A percentile compares a stretch with the other conserved stretches of the same genome.
Conservation (phyloP, 2,888 invertebrate genomes). For the Drosophila demipolita region DNA sequence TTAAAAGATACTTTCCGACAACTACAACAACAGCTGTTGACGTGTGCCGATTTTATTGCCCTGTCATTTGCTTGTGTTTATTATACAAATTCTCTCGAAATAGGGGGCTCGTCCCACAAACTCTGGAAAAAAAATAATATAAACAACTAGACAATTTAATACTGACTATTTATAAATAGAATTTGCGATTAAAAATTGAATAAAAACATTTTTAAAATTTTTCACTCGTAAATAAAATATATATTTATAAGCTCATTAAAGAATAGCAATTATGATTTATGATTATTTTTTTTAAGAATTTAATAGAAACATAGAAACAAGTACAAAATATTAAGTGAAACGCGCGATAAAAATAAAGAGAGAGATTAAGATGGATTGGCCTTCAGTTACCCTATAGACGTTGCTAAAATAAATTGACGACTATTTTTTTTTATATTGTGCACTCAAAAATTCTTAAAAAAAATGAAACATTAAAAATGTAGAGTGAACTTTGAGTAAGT, state of each 20-base stretch:
- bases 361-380: slow-evolving; percentile 5
- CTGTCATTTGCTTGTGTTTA: slow-evolving; percentile 26
- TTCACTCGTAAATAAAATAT: slow-evolving; percentile 5
- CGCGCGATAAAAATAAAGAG: neutral
- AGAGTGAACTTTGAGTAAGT: neutral
- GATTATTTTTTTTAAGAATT: neutral
- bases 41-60: slow-evolving; percentile 13
- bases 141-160: slow-evolving; percentile 4
- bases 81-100: slow-evolving; percentile 14
- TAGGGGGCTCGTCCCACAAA: slow-evolving; percentile 42
- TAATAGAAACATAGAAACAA: slow-evolving; percentile 39
- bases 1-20: neutral
- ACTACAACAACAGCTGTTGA: neutral
- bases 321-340: neutral
- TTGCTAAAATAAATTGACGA: neutral
- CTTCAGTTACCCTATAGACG: slow-evolving; percentile 22
- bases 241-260: slow-evolving; percentile 7
- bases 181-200: slow-evolving; percentile 4
- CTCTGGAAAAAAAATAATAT: neutral
- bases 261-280: neutral
- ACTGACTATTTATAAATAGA: slow-evolving; percentile 11
- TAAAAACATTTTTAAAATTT: neutral
- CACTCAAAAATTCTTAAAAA: neutral
- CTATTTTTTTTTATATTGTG: neutral
- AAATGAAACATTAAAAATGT: neutral